Percentiles rank a stretch among this genome's conserved stretches.
These are phyloP conservation scores for Ophioderma brevispina DNA, from an alignment of 35 echinoderm and acorn worm species.

Conservation along the genomic window DNA sequence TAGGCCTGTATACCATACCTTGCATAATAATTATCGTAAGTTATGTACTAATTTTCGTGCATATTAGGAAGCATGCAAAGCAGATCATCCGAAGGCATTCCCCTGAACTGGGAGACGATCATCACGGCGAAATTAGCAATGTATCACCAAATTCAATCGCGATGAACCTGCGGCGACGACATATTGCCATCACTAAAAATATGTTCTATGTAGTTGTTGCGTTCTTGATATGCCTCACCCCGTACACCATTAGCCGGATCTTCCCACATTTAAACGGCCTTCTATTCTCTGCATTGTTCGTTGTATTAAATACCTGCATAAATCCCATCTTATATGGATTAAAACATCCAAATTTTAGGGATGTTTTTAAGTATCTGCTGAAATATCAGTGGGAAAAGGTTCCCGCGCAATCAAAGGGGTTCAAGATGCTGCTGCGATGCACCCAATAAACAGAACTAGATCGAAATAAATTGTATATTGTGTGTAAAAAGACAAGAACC, in stretches of 20 bases:
- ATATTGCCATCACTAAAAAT: slow-evolving; percentile 81
- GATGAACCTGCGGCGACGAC: slow-evolving; percentile 44
- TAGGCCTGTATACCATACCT: slow-evolving; percentile 67
- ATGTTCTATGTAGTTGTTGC: slow-evolving; percentile 85
- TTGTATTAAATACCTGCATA: slow-evolving; percentile 72
- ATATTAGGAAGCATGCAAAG: slow-evolving; percentile 71
- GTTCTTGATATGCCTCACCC: slow-evolving; percentile 77
- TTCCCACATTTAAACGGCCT: slow-evolving; percentile 42
- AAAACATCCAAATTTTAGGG: slow-evolving; percentile 84
- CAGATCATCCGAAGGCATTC: slow-evolving; percentile 32
- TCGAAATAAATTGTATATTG: too few species aligned
- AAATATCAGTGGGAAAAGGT: slow-evolving; percentile 44
- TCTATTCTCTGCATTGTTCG: slow-evolving; percentile 69
- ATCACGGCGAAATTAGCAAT: too few species aligned
- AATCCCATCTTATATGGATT: slow-evolving; percentile 88
- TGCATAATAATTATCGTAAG: slow-evolving; percentile 67
- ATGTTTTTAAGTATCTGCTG: slow-evolving; percentile 72
- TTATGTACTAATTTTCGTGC: slow-evolving; percentile 77
- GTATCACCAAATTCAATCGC: background rate
- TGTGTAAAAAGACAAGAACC: too few species aligned
- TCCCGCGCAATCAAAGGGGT: slow-evolving; percentile 32
- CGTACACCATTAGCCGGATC: slow-evolving; percentile 58
- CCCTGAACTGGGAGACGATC: background rate
- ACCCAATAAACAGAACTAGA: too few species aligned
- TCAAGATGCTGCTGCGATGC: background rate